Evolutionary conservation across 1,140 invertebrate genomes (phyloP).

Genomic region (Cydia pomonella): DNA sequence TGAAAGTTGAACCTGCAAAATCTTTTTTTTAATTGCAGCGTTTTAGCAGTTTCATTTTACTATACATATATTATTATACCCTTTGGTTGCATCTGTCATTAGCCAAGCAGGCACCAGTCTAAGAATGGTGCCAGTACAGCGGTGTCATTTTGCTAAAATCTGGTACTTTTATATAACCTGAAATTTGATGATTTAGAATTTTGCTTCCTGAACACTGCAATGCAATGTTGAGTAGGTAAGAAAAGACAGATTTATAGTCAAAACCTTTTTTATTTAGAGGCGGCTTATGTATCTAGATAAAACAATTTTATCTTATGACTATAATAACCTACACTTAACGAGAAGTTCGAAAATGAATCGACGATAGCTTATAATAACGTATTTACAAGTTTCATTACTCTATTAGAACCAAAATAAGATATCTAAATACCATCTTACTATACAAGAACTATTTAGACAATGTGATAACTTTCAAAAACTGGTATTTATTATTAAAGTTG

Average conservation of each 20-base stretch:
- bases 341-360: not conserved
- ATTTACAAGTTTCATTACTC: constrained; percentile 15
- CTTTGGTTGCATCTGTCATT: too few species aligned
- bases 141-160: too few species aligned
- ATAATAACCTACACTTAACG: not conserved
- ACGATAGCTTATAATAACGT: not conserved
- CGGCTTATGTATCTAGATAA: constrained; percentile 28
- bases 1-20: too few species aligned
- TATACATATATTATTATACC: too few species aligned
- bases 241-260: not conserved
- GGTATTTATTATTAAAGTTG: not conserved
- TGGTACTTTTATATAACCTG: too few species aligned
- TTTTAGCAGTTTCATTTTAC: too few species aligned
- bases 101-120: too few species aligned
- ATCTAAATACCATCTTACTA: not conserved
- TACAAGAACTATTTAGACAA: not conserved
- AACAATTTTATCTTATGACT: constrained; percentile 19
- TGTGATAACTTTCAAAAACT: not conserved
- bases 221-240: not conserved
- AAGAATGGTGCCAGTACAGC: too few species aligned
- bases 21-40: too few species aligned
- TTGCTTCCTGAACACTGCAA: too few species aligned
- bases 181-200: too few species aligned
- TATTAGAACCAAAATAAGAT: not conserved
- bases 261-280: constrained; percentile 28